phyloP scores from a whole-genome alignment of 2,888 invertebrate species.

The Tenthredo mesomela region DNA sequence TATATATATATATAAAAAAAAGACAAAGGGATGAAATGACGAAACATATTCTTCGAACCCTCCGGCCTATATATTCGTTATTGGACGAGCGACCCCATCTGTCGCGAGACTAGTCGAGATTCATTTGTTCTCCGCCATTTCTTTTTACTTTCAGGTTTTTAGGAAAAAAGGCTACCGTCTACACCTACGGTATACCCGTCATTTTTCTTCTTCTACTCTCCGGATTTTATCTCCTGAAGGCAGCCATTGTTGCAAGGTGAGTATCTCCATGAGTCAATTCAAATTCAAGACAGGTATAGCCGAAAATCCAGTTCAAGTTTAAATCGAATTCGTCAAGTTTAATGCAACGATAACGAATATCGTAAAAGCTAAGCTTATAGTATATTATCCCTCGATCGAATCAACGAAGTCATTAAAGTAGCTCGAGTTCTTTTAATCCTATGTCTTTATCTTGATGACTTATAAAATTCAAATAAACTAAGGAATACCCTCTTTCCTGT shows the following conservation, averaged over 20 bases:
- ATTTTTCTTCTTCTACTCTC: constrained; percentile 77
- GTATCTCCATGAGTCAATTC: constrained; percentile 27
- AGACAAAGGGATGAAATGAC: constrained; percentile 21
- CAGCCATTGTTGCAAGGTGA: constrained; percentile 80
- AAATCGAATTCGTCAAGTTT: constrained; percentile 8
- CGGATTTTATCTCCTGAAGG: constrained; percentile 79
- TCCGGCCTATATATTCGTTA: constrained; percentile 16
- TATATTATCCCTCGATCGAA: neutral
- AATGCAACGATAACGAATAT: constrained; percentile 12
- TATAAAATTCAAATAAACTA: neutral
- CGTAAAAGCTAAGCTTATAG: neutral
- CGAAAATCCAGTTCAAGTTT: neutral
- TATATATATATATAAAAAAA: neutral
- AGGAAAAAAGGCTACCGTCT: constrained; percentile 78
- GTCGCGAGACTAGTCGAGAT: neutral
- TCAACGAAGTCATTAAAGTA: neutral
- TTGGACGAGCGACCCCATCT: constrained; percentile 25
- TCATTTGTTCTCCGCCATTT: constrained; percentile 35
- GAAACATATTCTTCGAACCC: constrained; percentile 24
- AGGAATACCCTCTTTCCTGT: neutral
- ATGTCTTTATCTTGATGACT: neutral
- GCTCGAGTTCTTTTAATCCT: neutral
- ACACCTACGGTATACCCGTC: constrained; percentile 80
- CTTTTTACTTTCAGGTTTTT: constrained; percentile 78
- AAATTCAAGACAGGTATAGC: neutral